These are phyloP conservation scores for Macrostomum cliftonense DNA, from an alignment of 2,888 invertebrate genomes.

Conservation along the genomic window DNA sequence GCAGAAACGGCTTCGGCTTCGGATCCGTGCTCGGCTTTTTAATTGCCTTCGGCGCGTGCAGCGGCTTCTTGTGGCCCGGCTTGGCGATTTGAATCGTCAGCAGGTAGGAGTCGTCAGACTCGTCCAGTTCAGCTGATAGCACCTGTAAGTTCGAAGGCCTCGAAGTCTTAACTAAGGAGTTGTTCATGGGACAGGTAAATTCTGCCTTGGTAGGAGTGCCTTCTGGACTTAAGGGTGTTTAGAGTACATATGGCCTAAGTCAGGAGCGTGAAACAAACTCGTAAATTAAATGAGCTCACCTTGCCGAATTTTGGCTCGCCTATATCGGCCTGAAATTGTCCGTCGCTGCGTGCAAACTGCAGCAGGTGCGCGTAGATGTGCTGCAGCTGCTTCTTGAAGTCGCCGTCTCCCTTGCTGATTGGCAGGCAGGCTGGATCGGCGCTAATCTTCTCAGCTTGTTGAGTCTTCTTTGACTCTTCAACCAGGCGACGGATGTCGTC, in stretches of 20 bases:
- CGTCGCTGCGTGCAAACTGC: slow-evolving; percentile 23
- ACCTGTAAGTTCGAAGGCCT: too few species aligned
- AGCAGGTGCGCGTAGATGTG: slow-evolving; percentile 35
- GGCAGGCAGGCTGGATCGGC: slow-evolving; percentile 14
- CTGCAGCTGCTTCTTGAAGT: slow-evolving; percentile 30
- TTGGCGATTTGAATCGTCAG: slow-evolving; percentile 27
- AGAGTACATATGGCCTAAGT: too few species aligned
- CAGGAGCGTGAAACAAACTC: too few species aligned
- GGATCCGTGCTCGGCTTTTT: slow-evolving; percentile 6
- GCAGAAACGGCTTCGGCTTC: slow-evolving; percentile 7
- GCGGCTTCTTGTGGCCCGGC: slow-evolving; percentile 17
- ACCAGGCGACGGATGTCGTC: slow-evolving; percentile 28
- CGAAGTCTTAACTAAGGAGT: too few species aligned
- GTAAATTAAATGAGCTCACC: slow-evolving; percentile 21
- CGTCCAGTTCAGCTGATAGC: slow-evolving; percentile 28
- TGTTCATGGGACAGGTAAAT: too few species aligned
- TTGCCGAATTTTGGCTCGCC: slow-evolving; percentile 31
- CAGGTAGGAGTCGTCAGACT: slow-evolving; percentile 28
- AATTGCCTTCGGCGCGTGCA: neutral
- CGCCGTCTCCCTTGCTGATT: slow-evolving; percentile 29
- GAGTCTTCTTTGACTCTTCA: slow-evolving; percentile 15
- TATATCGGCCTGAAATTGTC: slow-evolving; percentile 23
- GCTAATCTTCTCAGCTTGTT: slow-evolving; percentile 6
- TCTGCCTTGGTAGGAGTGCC: too few species aligned
- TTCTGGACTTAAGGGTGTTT: too few species aligned